A percentile compares a stretch with the other conserved stretches of the same genome.
phyloP scores from a whole-genome alignment of 53 echinoderm and acorn worm species.

The Echinarachnius parma region DNA sequence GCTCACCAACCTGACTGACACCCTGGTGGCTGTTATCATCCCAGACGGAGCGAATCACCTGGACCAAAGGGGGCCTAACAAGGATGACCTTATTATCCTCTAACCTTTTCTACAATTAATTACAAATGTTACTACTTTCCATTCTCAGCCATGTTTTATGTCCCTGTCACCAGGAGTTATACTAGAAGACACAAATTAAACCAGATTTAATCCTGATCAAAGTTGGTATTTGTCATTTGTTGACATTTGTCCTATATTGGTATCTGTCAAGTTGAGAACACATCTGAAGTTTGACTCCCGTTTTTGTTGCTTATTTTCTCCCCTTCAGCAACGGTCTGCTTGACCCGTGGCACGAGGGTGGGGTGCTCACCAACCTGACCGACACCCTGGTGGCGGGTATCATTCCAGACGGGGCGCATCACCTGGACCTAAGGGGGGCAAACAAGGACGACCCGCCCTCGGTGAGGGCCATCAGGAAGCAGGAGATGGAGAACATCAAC shows the following conservation, averaged over 20 bases:
- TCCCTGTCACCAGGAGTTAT: no score
- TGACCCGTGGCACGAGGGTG: slow-evolving; percentile 93
- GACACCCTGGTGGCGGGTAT: slow-evolving; percentile 71
- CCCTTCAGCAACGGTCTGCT: slow-evolving; percentile 73
- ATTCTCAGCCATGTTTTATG: no score
- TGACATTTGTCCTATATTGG: no score
- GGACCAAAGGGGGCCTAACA: slow-evolving; percentile 70
- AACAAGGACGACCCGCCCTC: slow-evolving; percentile 79
- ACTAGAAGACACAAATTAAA: no score
- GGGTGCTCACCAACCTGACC: slow-evolving; percentile 67
- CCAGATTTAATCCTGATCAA: no score
- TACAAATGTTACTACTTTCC: no score
- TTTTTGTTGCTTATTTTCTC: not conserved
- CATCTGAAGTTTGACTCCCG: no score
- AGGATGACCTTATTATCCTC: slow-evolving; percentile 63
- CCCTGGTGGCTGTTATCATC: slow-evolving; percentile 74
- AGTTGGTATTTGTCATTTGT: no score
- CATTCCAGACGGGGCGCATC: slow-evolving; percentile 94
- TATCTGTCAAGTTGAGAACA: no score
- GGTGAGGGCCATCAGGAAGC: slow-evolving; percentile 58
- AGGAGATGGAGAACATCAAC: slow-evolving; percentile 67
- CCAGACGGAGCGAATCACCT: slow-evolving; percentile 94
- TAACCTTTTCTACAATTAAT: slow-evolving; percentile 55
- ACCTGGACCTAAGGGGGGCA: slow-evolving; percentile 73
- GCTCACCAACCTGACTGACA: slow-evolving; percentile 57